Conservation (phyloP, 1,140 invertebrate species). For the Manduca sexta region DNA sequence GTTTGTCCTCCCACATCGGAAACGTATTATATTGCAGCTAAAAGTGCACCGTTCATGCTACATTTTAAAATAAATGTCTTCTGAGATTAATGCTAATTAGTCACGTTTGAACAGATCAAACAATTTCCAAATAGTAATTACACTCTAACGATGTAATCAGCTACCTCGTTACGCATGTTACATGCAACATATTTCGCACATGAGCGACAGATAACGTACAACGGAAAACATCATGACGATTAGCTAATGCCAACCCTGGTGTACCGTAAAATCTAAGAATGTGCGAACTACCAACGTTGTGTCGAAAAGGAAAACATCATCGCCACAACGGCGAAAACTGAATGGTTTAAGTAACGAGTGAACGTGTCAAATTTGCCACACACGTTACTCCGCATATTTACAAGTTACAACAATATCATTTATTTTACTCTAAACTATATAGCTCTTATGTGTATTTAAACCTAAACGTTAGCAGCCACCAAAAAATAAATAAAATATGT, state of each 20-base stretch:
- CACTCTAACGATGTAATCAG: not conserved
- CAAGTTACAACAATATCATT: too few relatives aligned
- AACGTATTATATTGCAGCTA: too few relatives aligned
- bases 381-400: not conserved
- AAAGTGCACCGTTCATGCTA: too few relatives aligned
- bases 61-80: too few relatives aligned
- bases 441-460: too few relatives aligned
- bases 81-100: too few relatives aligned
- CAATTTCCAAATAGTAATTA: not conserved
- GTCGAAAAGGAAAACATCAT: conserved; percentile 3
- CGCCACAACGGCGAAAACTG: not conserved
- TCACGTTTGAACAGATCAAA: not conserved
- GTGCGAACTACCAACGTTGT: conserved; percentile 12
- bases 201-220: conserved; percentile 8
- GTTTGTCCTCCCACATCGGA: too few relatives aligned
- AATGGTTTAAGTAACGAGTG: conserved; percentile 6
- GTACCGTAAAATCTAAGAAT: conserved; percentile 12
- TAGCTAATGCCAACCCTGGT: conserved; percentile 9
- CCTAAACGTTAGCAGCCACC: too few relatives aligned
- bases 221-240: conserved; percentile 14
- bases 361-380: not conserved
- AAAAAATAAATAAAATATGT: too few relatives aligned
- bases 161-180: conserved; percentile 1
- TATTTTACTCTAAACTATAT: too few relatives aligned
- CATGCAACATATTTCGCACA: conserved; percentile 6